Percentiles rank a stretch among this genome's conserved stretches.
phyloP scores from a whole-genome alignment of 2,113 vertebrate genomes.

The Sinocyclocheilus anophthalmus region DNA sequence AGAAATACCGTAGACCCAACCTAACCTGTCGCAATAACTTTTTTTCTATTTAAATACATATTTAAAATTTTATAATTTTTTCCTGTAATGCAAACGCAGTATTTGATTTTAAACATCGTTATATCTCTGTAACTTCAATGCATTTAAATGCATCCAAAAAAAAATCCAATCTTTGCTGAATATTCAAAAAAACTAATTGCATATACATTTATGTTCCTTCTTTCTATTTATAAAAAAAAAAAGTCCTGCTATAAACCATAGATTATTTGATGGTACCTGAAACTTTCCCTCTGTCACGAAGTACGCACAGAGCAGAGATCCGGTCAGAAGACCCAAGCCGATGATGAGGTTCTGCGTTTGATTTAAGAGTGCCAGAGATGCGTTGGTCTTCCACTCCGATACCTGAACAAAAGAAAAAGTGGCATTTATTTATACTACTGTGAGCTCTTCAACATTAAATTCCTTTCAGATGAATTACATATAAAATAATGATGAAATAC shows the following conservation, averaged over 20 bases:
- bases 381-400: constrained; percentile 91
- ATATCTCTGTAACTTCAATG: not conserved
- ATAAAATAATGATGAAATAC: not conserved
- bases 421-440: not conserved
- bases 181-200: not conserved
- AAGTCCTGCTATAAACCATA: not conserved
- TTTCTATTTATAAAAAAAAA: not conserved
- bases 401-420: constrained; percentile 62
- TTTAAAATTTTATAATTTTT: not conserved
- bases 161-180: not conserved
- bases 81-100: not conserved
- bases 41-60: not conserved
- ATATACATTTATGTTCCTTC: not conserved
- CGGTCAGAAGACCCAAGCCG: constrained; percentile 83
- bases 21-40: too few relatives aligned
- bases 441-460: not conserved
- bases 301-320: constrained; percentile 92
- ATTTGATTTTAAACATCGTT: too few relatives aligned
- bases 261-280: constrained; percentile 70
- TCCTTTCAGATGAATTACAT: not conserved
- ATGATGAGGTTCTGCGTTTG: constrained; percentile 95
- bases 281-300: constrained; percentile 90
- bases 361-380: constrained; percentile 90
- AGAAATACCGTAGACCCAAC: too few relatives aligned
- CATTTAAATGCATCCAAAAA: too few relatives aligned